A percentile compares a stretch with the other conserved stretches of the same genome.
Conservation (phyloP, 2,113 vertebrate species). For the Rhodinocichla rosea region DNA sequence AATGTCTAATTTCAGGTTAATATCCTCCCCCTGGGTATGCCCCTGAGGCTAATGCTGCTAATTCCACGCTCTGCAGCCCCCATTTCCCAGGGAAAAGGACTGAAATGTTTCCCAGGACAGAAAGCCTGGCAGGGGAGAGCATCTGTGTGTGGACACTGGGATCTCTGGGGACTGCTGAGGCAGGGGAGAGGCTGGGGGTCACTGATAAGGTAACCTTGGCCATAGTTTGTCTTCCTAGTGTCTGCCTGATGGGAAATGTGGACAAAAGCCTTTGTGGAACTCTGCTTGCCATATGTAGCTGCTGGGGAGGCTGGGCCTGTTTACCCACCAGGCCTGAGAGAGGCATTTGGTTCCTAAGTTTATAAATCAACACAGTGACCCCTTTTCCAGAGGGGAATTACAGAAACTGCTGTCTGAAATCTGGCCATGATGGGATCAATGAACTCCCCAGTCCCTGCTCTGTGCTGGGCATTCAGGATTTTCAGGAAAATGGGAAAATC, state of each 20-base stretch:
- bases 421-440: background rate
- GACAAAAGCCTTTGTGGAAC: constrained; percentile 44
- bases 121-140: background rate
- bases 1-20: background rate
- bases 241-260: background rate
- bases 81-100: background rate
- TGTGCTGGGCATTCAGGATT: background rate
- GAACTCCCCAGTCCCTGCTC: background rate
- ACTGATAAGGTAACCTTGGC: constrained; percentile 51
- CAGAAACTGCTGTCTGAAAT: background rate
- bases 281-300: constrained; percentile 61
- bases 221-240: constrained; percentile 24
- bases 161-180: constrained; percentile 21
- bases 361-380: background rate
- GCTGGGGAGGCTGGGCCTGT: background rate
- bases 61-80: background rate
- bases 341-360: background rate
- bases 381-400: background rate
- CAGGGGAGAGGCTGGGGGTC: constrained; percentile 48
- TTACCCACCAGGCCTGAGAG: background rate
- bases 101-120: background rate
- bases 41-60: background rate
- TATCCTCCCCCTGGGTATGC: background rate
- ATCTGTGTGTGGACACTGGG: constrained; percentile 18
- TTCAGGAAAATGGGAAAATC: background rate